Evolutionary conservation across 1,140 invertebrate genomes (phyloP), one percentile per base, ranked within the genome.

Genomic region (Bradysia coprophila): DNA sequence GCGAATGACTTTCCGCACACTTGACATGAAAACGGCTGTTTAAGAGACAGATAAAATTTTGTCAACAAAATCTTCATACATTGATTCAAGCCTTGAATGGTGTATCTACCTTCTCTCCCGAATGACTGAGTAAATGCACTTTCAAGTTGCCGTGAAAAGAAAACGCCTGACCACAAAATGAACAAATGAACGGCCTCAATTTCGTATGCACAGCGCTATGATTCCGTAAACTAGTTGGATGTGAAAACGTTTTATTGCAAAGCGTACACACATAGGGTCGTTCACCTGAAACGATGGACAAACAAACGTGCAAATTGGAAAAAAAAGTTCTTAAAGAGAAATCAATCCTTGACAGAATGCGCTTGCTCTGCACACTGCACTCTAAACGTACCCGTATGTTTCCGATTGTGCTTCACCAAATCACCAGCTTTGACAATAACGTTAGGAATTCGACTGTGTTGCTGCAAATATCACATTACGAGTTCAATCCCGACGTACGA

Each of bases 191-290:
- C 38, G 58, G 58, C 40, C 59, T 57, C 41, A 58, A 55, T 19
- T 57, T 57, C n/a, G 56, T 60, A 46, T 61, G 58, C 48, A 50
- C 55, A 46, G 58, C 52, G 45, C 58, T 51, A 49, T 61, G 58
- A 38, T 55, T 56, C 32, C 57, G 59, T 53, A 60, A 55, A 46
- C 60, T 61, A 45, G 54, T 56, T 41, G 58, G 56, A 47, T 60
- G 57, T 32, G 57, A 58, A 40, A 61, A 61, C 33, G 54, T 53
- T 49, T 61, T 61, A 36, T 55, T 51, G 49, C 58, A 61, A 40
- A 58, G 55, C 36, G 49, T 54, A 41, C 58, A 61, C 31, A 50
- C 50, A 48, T 56, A 61, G 39, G 58, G 58, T 42, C 56, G 49
- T 43, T 58, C 56, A 23, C 58, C 57, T 42, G 51, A 59, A 44